Base-by-base conservation (phyloP, 2,113 vertebrate genomes). In the Eira barbara region DNA sequence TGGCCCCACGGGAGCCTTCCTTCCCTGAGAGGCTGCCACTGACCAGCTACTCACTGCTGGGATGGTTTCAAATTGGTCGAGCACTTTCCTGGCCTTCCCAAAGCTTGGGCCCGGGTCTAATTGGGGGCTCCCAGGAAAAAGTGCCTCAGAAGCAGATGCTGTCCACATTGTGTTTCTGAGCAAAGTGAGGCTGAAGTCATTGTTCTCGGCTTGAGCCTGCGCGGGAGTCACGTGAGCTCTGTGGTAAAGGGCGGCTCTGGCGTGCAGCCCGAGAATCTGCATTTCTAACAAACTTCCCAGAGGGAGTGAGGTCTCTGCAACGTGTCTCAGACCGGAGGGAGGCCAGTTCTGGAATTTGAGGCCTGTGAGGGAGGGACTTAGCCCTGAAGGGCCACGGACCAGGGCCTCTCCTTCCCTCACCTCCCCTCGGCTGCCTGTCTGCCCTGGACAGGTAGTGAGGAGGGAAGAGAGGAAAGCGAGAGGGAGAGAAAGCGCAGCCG, bases 161-260 rank as follows among this genome's bases (percentile, higher is more conserved):
- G 4, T 25, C 52, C 63, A 45, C 7, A 1, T 12, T 3, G 52
- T 31, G 71, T 65, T 78, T 63, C 81, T 74, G 83, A 81, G 89
- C 31, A 57, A 61, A 91, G 71, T 17, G n/a, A 45, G 59, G 36
- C 61, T 67, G 67, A 55, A n/a, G 89, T 49, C 29, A 2, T 17
- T 14, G 9, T 29, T 92, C 36, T 73, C 0, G 4, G 3, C 45
- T 23, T 29, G 42, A 27, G 17, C 42, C 27, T 45, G 71, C 20
- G 6, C 0, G 0, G 36, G 15, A 57, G 31, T 52, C 39, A 8
- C 12, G 6, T 1, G 2, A 23, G 76, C 25, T 11, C n/a, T 3
- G 39, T 12, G 52, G 13, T 71, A 15, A 73, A 63, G 67, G 80
- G 61, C 36, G 20, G 39, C 18, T 27, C 42, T 25, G 49, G 34